Evolutionary conservation across 2,113 vertebrate species (phyloP).

Genomic region (Anthoscopus minutus): DNA sequence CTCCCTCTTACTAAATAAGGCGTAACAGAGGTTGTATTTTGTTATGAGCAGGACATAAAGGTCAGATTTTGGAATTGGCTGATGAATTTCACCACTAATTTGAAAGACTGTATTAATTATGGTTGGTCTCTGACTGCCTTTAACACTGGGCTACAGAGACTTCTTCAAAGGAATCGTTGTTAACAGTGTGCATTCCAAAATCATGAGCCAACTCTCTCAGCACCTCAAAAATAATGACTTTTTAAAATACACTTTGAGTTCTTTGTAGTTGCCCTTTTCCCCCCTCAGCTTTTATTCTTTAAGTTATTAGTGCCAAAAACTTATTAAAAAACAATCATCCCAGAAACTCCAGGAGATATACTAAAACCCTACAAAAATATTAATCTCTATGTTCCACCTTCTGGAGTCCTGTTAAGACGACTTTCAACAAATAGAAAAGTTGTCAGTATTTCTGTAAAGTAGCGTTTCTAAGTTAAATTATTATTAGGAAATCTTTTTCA

Average conservation of each 20-base stretch:
- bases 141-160: conserved; percentile 39
- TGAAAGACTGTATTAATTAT: conserved; percentile 49
- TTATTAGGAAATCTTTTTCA: background rate
- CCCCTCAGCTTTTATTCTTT: background rate
- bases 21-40: background rate
- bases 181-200: conserved; percentile 31
- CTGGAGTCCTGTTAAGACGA: background rate
- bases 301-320: background rate
- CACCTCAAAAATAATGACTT: conserved; percentile 56
- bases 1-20: background rate
- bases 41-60: background rate
- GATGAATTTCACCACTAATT: conserved; percentile 49
- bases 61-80: background rate
- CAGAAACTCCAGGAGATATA: background rate
- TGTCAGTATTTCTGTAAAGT: background rate
- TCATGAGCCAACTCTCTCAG: conserved; percentile 36
- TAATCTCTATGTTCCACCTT: background rate
- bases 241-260: conserved; percentile 32
- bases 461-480: background rate
- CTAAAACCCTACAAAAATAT: background rate
- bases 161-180: conserved; percentile 52
- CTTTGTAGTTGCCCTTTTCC: background rate
- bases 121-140: conserved; percentile 13
- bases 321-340: background rate
- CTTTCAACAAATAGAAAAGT: background rate